Percentiles rank a stretch among this genome's conserved stretches.
Evolutionary conservation across 1,140 invertebrate species (phyloP).

Genomic region (Stenopsyche tienmushanensis): DNA sequence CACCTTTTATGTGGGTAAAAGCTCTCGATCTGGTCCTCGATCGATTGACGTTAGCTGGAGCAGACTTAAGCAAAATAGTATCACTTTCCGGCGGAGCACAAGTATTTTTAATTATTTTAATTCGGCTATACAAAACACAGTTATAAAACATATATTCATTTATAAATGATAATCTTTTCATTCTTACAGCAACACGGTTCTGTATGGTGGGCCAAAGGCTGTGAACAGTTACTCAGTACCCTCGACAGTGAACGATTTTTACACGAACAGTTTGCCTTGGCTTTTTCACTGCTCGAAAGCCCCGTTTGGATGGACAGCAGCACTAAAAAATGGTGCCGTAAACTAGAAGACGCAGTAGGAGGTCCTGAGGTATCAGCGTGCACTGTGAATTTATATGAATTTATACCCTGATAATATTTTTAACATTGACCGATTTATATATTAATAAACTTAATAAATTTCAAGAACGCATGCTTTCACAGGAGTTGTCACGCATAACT

Average conservation of each 20-base stretch:
- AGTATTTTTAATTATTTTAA: conserved; percentile 55
- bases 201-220: conserved; percentile 87
- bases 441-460: not conserved
- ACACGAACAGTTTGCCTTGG: conserved; percentile 76
- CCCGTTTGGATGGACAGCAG: conserved; percentile 98
- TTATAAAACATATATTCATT: not conserved
- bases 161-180: not conserved
- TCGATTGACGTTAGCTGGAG: conserved; percentile 73
- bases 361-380: conserved; percentile 64
- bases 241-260: conserved; percentile 76
- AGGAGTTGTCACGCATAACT: conserved; percentile 82
- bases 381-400: conserved; percentile 27
- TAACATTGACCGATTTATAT: too few species aligned
- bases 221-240: conserved; percentile 62
- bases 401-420: not conserved
- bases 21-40: conserved; percentile 90
- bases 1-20: conserved; percentile 93
- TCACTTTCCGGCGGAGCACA: conserved; percentile 90
- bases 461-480: conserved; percentile 8
- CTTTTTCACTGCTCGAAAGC: conserved; percentile 78
- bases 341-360: conserved; percentile 78
- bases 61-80: conserved; percentile 78
- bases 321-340: conserved; percentile 75
- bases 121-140: too few species aligned
- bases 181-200: conserved; percentile 89